Evolutionary conservation across 2,888 invertebrate species (phyloP).

Genomic region (Andricus curvator): DNA sequence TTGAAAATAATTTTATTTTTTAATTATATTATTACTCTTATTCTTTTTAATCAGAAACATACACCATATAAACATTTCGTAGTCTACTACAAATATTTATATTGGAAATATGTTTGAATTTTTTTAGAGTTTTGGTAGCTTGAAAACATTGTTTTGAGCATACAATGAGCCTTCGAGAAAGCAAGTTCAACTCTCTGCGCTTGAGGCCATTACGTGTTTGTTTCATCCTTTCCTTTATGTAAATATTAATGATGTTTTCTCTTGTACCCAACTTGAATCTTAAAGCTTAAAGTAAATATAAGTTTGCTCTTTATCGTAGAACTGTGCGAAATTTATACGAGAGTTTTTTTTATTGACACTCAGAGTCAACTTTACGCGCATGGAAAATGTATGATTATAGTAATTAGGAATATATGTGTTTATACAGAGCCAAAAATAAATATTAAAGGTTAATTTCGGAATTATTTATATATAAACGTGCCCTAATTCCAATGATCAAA

Average conservation of each 20-base stretch:
- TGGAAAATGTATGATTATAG: too few species aligned
- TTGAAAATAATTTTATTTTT: not conserved
- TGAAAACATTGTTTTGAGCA: not conserved
- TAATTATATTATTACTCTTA: too few species aligned
- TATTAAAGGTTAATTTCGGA: too few species aligned
- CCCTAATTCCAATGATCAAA: too few species aligned
- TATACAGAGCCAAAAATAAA: too few species aligned
- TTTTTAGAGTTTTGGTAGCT: not conserved
- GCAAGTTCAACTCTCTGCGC: not conserved
- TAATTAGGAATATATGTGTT: too few species aligned
- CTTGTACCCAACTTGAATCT: not conserved
- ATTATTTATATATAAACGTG: too few species aligned
- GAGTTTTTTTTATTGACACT: not conserved
- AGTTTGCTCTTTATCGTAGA: not conserved
- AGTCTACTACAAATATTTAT: not conserved
- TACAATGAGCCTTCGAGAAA: not conserved
- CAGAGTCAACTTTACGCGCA: not conserved
- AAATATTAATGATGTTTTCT: conserved; percentile 21
- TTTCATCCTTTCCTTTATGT: not conserved
- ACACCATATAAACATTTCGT: not conserved
- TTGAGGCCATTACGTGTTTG: not conserved
- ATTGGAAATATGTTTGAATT: not conserved
- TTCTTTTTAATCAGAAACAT: not conserved
- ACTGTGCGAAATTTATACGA: not conserved
- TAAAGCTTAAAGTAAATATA: not conserved